Evolutionary conservation across 2,888 invertebrate genomes (phyloP).

Genomic region (Osmoderma eremita): DNA sequence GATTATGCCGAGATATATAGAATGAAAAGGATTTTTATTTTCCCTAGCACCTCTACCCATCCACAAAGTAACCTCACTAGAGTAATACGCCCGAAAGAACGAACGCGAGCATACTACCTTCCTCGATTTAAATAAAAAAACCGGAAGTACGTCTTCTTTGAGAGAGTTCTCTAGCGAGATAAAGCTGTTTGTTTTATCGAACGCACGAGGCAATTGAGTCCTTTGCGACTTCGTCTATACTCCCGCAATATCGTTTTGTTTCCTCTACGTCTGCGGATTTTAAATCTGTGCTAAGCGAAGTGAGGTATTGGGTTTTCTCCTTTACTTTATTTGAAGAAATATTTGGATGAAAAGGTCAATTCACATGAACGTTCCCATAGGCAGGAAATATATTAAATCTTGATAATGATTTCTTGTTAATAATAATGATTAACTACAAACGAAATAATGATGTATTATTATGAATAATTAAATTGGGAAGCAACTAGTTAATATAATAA

Average conservation of each 20-base stretch:
- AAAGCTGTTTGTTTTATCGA: slow-evolving; percentile 31
- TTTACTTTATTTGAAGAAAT: not conserved
- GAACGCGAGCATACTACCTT: not conserved
- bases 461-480: no score
- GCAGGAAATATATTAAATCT: no score
- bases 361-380: no score
- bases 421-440: no score
- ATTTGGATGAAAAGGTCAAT: not conserved
- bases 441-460: no score
- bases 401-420: no score
- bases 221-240: not conserved
- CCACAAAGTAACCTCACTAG: slow-evolving; percentile 11
- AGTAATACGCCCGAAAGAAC: slow-evolving; percentile 9
- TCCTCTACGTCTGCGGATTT: not conserved
- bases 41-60: not conserved
- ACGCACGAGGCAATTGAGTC: slow-evolving; percentile 22
- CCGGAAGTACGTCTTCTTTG: not conserved
- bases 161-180: slow-evolving; percentile 7
- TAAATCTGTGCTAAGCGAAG: slow-evolving; percentile 4
- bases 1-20: not conserved
- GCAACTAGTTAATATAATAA: no score
- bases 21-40: slow-evolving; percentile 4
- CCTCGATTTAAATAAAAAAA: slow-evolving; percentile 23
- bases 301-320: not conserved
- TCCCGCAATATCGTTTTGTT: slow-evolving; percentile 16